Conservation (phyloP, 30 jellyfish, hydroid and myxozoan species). For the Haliclystus octoradiatus region DNA sequence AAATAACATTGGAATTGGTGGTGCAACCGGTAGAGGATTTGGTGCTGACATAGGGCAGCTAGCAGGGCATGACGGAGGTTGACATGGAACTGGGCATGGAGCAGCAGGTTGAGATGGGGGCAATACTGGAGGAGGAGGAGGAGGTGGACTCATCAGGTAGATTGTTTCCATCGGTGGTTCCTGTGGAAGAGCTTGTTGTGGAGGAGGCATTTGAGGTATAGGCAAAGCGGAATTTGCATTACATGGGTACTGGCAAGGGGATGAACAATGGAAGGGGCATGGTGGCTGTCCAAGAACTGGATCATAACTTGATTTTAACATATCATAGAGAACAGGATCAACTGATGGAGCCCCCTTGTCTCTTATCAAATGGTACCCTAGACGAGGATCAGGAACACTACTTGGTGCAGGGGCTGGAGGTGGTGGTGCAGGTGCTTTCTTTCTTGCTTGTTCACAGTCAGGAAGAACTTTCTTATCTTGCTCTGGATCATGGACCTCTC, state of each 20-base stretch:
- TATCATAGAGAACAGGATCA: constrained; percentile 16
- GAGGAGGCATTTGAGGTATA: neutral
- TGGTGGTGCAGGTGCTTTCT: constrained; percentile 62
- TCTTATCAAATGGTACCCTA: constrained; percentile 21
- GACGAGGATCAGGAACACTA: constrained; percentile 56
- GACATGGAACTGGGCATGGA: constrained; percentile 33
- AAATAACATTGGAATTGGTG: constrained; percentile 24
- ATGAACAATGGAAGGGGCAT: constrained; percentile 24
- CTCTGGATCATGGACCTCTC: constrained; percentile 57
- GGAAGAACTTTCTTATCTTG: constrained; percentile 42
- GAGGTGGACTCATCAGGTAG: constrained; percentile 2
- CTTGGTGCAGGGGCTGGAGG: constrained; percentile 85
- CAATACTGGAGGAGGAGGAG: neutral
- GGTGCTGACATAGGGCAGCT: constrained; percentile 28
- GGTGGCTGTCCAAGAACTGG: constrained; percentile 83
- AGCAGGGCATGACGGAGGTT: constrained; percentile 25
- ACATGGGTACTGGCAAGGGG: constrained; percentile 47
- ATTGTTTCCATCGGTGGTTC: constrained; percentile 6
- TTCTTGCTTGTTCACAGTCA: constrained; percentile 65
- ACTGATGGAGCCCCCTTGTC: constrained; percentile 2
- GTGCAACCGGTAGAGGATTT: constrained; percentile 8
- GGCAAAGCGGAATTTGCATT: constrained; percentile 4
- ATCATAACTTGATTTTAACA: constrained; percentile 46
- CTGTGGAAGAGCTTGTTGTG: constrained; percentile 1
- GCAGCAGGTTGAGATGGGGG: constrained; percentile 18